phyloP scores from a whole-genome alignment of 2,797 vertebrate species.

The Pampus argenteus region DNA sequence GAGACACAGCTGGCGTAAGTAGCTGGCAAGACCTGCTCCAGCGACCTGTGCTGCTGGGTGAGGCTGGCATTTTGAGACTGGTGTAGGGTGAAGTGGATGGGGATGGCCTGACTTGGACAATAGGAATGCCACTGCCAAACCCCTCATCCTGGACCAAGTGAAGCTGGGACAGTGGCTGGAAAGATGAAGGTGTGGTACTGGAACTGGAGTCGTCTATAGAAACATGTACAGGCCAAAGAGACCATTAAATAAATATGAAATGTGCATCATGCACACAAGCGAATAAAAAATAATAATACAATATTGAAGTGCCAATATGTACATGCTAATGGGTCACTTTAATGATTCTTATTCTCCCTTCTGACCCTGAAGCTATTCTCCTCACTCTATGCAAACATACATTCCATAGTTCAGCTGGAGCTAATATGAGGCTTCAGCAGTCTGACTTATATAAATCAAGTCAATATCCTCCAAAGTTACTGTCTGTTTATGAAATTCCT shows the following conservation, averaged over 20 bases:
- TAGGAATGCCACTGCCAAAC: slow-evolving; percentile 11
- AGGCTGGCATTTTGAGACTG: slow-evolving; percentile 73
- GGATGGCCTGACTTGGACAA: slow-evolving; percentile 87
- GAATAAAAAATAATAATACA: no score
- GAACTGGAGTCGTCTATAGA: slow-evolving; percentile 91
- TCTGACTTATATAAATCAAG: no score
- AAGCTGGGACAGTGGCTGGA: slow-evolving; percentile 85
- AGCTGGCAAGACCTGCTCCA: slow-evolving; percentile 84
- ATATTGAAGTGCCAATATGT: no score
- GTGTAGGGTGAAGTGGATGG: slow-evolving; percentile 65
- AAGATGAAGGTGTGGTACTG: slow-evolving; percentile 88
- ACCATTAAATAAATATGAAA: not conserved
- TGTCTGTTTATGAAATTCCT: no score
- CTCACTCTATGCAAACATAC: no score
- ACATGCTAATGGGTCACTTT: no score
- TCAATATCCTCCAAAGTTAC: no score
- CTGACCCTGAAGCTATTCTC: no score
- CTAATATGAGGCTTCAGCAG: no score
- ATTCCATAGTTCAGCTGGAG: no score
- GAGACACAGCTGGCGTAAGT: slow-evolving; percentile 66
- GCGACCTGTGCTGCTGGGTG: slow-evolving; percentile 58
- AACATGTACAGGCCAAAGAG: not conserved
- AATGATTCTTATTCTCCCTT: no score
- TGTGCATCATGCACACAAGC: not conserved
- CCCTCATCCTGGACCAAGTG: slow-evolving; percentile 80